A percentile compares a stretch with the other conserved stretches of the same genome.
These are phyloP conservation scores for Hemicentrotus pulcherrimus DNA, from an alignment of 35 echinoderm and acorn worm genomes.

Conservation along the genomic window DNA sequence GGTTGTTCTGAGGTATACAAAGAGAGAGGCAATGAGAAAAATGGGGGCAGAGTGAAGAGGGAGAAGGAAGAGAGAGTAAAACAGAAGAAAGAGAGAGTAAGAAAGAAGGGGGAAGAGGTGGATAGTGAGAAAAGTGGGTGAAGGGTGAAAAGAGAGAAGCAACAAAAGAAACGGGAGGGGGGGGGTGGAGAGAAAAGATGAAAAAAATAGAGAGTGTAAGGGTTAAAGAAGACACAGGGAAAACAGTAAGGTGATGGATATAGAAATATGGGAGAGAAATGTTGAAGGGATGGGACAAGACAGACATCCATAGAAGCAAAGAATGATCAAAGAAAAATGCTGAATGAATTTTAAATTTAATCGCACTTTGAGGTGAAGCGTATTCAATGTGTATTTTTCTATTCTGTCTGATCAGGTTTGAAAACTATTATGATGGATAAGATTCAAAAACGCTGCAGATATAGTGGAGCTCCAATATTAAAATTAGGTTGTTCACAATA, in stretches of 20 bases:
- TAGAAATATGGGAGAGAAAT: background rate
- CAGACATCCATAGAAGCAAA: background rate
- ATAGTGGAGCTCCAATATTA: too few species aligned
- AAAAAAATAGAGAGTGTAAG: background rate
- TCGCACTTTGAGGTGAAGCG: too few species aligned
- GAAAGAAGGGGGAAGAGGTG: background rate
- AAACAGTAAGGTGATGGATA: background rate
- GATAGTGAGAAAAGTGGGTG: background rate
- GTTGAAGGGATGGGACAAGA: background rate
- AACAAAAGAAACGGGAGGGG: background rate
- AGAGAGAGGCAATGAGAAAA: background rate
- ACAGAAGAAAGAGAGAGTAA: background rate
- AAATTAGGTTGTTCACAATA: too few species aligned
- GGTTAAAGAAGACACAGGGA: background rate
- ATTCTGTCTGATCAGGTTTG: too few species aligned
- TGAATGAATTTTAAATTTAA: too few species aligned
- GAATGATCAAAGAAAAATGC: too few species aligned
- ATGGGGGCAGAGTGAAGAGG: background rate
- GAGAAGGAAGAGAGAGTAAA: background rate
- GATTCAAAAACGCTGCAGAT: too few species aligned
- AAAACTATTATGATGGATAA: too few species aligned
- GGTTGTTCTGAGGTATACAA: slow-evolving; percentile 72
- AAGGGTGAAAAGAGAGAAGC: background rate
- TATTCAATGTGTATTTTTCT: too few species aligned
- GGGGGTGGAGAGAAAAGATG: background rate